These are phyloP conservation scores for Heliconius charithonia DNA, from an alignment of 2,888 invertebrate genomes.

Conservation along the genomic window DNA sequence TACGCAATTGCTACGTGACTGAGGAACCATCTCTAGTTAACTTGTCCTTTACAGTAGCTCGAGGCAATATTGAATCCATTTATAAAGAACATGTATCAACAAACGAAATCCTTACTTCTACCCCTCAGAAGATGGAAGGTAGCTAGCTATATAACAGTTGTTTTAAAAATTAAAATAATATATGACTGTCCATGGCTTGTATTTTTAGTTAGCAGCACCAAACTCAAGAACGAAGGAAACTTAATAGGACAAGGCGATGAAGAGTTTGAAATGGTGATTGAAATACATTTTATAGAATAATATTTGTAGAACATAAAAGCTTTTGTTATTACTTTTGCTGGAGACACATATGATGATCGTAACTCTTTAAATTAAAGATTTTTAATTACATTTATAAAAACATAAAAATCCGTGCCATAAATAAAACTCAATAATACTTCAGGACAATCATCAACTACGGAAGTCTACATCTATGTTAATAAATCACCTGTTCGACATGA, in stretches of 20 bases:
- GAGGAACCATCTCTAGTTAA: conserved; percentile 54
- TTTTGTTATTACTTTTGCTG: too few species aligned
- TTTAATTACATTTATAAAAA: not conserved
- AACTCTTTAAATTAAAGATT: not conserved
- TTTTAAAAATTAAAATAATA: not conserved
- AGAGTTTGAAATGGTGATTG: conserved; percentile 62
- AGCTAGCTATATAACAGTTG: conserved; percentile 4
- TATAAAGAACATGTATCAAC: conserved; percentile 43
- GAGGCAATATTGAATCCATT: conserved; percentile 57
- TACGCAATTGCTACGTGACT: conserved; percentile 49
- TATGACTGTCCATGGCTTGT: not conserved
- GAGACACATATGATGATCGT: too few species aligned
- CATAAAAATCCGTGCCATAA: not conserved
- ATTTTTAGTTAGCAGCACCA: conserved; percentile 38
- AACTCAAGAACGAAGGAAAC: conserved; percentile 51
- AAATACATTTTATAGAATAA: conserved; percentile 28
- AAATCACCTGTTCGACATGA: conserved; percentile 73
- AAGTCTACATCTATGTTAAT: conserved; percentile 72
- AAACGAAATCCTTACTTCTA: conserved; percentile 67
- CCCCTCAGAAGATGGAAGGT: conserved; percentile 67
- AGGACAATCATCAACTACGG: conserved; percentile 54
- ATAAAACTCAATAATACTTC: not conserved
- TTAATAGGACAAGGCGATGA: conserved; percentile 77
- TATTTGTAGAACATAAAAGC: not conserved
- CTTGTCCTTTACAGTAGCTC: conserved; percentile 53